Conservation (phyloP, 1,140 invertebrate genomes). For the Polypedilum vanderplanki region DNA sequence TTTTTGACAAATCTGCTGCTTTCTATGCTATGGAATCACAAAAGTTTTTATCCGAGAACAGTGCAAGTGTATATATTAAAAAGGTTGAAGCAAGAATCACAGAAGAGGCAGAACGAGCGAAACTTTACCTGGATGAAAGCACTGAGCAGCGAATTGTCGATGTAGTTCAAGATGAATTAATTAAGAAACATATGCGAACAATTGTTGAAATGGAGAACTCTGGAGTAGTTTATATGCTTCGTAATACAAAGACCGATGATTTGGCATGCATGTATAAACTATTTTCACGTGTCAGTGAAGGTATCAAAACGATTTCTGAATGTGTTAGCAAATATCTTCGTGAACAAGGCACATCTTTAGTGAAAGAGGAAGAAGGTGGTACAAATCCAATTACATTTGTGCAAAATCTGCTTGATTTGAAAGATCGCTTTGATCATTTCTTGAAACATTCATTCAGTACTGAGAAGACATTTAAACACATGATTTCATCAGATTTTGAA, state of each 20-base stretch:
- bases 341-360: conserved; percentile 89
- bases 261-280: conserved; percentile 97
- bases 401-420: conserved; percentile 91
- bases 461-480: conserved; percentile 91
- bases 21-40: conserved; percentile 99
- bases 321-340: conserved; percentile 90
- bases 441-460: conserved; percentile 93
- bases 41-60: conserved; percentile 97
- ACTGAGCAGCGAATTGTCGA: conserved; percentile 92
- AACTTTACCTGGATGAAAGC: conserved; percentile 95
- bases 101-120: conserved; percentile 95
- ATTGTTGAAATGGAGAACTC: conserved; percentile 99
- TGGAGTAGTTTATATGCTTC: conserved; percentile 97
- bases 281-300: conserved; percentile 81
- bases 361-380: conserved; percentile 78
- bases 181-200: conserved; percentile 98
- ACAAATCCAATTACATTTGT: conserved; percentile 95
- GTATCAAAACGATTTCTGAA: conserved; percentile 88
- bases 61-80: conserved; percentile 96
- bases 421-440: conserved; percentile 97
- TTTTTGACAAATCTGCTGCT: conserved; percentile 94
- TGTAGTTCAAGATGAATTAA: conserved; percentile 95
- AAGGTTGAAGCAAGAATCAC: conserved; percentile 95
- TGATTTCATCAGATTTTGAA: conserved; percentile 98
- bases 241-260: conserved; percentile 94